Conservation (phyloP, 2,888 invertebrate genomes). For the Colletes collaris region DNA sequence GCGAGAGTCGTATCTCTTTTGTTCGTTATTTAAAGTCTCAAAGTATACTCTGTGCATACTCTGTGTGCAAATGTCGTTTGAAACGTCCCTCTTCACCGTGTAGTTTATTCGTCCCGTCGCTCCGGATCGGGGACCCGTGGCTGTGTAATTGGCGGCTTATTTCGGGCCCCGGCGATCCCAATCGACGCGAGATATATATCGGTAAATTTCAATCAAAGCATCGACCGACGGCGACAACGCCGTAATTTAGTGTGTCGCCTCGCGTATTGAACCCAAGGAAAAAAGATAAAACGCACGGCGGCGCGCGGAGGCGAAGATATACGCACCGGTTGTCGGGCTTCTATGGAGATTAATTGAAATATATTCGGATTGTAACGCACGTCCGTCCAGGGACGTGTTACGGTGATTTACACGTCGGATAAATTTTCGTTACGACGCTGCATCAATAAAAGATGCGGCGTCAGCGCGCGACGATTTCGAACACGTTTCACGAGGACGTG, state of each 20-base stretch:
- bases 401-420: constrained; percentile 36
- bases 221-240: neutral
- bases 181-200: constrained; percentile 21
- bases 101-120: neutral
- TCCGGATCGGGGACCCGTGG: neutral
- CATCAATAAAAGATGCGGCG: constrained; percentile 37
- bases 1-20: no score
- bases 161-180: constrained; percentile 4
- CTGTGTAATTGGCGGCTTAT: constrained; percentile 14
- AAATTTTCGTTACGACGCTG: constrained; percentile 44
- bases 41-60: no score
- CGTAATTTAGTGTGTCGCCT: constrained; percentile 10
- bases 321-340: constrained; percentile 20
- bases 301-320: neutral
- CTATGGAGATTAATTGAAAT: constrained; percentile 54
- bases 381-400: constrained; percentile 32
- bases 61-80: no score
- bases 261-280: neutral
- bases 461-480: constrained; percentile 30
- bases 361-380: constrained; percentile 44
- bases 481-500: neutral
- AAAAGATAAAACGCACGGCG: neutral
- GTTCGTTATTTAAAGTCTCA: no score
- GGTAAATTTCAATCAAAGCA: constrained; percentile 35
- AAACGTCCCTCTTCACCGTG: no score